Base-by-base conservation (phyloP, 2,797 vertebrate species). In the Muscicapa striata region DNA sequence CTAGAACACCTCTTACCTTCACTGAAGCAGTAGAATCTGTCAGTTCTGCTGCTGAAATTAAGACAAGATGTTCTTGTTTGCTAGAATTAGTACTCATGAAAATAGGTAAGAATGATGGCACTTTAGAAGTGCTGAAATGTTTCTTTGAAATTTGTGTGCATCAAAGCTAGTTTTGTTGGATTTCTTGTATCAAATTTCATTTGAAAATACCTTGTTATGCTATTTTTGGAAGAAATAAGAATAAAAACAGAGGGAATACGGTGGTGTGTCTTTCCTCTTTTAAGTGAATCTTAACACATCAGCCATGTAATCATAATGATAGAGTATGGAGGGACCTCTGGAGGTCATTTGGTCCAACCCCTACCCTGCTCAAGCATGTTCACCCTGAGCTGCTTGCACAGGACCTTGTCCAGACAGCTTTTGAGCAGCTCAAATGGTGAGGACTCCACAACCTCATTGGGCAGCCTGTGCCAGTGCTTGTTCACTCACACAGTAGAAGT, bases 161-260 rank as follows among this genome's bases (percentile, higher is more conserved):
- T 92, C 91, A 84, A 79, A 84, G 34, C 68, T 95, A 86, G 89
- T 89, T 95, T 87, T 94, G 64, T 84, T 94, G 84, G 51, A 83
- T 67, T 87, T 87, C 75, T 72, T 95, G 79, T 87, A 68, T 85
- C 15, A 57, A 38, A 66, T 91, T 80, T 79, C 10, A 43, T 68
- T 93, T 77, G 89, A 51, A 87, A 92, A 75, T 68, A 40, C 19
- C 10, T 62, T 94, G 93, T 90, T 90, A 80, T 12, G 61, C 89
- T 95, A 89, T 95, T 96, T 95, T 96, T 87, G 59, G 84, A 95
- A 93, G 89, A 96, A 92, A 82, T 81, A 41, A 13, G 15, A 91
- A 73, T 67, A 96, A 94, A 94, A 91, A 75, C 41, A 59, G 77
- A 55, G 63, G 43, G 69, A 94, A 48, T 84, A 77, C 1, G 3